Evolutionary conservation across 2,888 invertebrate species (phyloP).

Genomic region (Rhodophaea formosa): DNA sequence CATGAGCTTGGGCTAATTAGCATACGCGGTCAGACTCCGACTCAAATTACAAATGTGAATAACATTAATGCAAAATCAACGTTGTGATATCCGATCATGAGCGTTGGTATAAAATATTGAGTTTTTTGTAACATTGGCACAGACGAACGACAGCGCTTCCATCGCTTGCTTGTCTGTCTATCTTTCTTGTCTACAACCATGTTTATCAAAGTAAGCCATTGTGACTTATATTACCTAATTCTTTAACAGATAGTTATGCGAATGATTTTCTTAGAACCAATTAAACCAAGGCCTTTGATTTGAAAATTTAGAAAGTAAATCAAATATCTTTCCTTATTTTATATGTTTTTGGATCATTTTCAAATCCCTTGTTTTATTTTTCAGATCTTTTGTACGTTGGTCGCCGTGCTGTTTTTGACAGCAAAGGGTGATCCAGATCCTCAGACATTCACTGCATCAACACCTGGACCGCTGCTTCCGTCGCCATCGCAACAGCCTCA

Average conservation of each 20-base stretch:
- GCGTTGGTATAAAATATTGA: neutral
- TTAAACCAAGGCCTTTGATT: no score
- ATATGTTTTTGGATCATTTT: no score
- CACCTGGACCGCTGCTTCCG: constrained; percentile 25
- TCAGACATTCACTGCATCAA: constrained; percentile 42
- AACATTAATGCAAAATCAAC: neutral
- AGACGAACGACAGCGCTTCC: neutral
- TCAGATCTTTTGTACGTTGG: constrained; percentile 47
- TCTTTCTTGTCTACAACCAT: neutral
- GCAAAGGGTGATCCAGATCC: constrained; percentile 45
- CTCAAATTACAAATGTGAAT: neutral
- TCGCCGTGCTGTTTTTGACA: constrained; percentile 35
- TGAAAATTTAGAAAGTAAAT: no score
- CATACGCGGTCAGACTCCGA: neutral
- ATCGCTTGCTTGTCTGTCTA: neutral
- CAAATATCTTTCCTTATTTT: no score
- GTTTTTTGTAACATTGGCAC: neutral
- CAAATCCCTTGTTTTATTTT: no score
- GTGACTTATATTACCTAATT: no score
- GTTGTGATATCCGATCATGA: neutral
- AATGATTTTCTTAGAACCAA: no score
- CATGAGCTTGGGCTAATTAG: neutral
- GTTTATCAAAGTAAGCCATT: neutral
- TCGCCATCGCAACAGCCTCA: neutral
- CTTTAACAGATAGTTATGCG: no score